Evolutionary conservation across 2,113 vertebrate genomes (phyloP).

Genomic region (Pimephales promelas): DNA sequence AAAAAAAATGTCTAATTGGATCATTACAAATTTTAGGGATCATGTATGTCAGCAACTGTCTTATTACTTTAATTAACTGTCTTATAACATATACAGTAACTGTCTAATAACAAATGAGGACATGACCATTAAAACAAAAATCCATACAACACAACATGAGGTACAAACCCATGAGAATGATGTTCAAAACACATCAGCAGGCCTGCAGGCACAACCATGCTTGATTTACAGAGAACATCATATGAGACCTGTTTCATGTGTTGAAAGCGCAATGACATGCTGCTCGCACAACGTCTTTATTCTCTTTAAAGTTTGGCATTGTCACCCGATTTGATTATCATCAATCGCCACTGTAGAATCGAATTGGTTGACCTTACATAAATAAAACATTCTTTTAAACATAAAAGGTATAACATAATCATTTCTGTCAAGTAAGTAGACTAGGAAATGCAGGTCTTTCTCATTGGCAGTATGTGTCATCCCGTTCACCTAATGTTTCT

Average conservation of each 20-base stretch:
- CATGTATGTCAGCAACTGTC: conserved; percentile 65
- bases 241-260: conserved; percentile 65
- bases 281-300: conserved; percentile 33
- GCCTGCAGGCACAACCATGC: conserved; percentile 21
- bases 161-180: conserved; percentile 35
- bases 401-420: neutral
- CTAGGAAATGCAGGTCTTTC: neutral
- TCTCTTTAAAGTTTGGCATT: conserved; percentile 1
- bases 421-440: neutral
- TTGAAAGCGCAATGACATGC: conserved; percentile 66
- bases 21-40: conserved; percentile 63
- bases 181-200: conserved; percentile 60
- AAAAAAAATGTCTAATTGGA: conserved; percentile 64
- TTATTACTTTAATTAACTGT: conserved; percentile 52
- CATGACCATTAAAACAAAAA: conserved; percentile 58
- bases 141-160: conserved; percentile 24
- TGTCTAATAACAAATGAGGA: conserved; percentile 16
- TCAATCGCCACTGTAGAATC: neutral
- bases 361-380: neutral
- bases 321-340: neutral
- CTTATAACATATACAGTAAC: too few species aligned
- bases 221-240: conserved; percentile 31
- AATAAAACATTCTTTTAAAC: neutral
- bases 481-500: neutral
- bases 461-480: neutral